These are phyloP conservation scores for Sphaerophoria taeniata DNA, from an alignment of 2,888 invertebrate genomes.

Conservation along the genomic window DNA sequence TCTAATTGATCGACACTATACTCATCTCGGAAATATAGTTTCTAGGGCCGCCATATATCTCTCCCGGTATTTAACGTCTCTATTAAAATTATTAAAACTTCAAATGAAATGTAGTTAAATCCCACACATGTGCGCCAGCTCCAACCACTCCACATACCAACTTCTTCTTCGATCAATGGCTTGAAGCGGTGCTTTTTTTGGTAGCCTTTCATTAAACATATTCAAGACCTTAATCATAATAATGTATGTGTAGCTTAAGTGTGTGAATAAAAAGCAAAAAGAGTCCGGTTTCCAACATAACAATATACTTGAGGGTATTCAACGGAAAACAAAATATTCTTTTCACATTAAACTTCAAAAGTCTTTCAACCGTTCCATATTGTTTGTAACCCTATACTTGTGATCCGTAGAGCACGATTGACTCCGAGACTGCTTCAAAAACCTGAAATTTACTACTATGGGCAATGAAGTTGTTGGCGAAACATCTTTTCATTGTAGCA, in stretches of 20 bases:
- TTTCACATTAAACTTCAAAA: constrained; percentile 1
- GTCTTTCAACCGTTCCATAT: neutral
- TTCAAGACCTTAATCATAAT: neutral
- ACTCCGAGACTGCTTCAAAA: neutral
- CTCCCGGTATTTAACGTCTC: neutral
- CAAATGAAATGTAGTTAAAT: neutral
- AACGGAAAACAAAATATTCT: neutral
- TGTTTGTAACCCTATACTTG: neutral
- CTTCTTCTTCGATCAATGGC: neutral
- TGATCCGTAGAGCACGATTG: neutral
- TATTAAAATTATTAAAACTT: too few species aligned
- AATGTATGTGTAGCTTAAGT: neutral
- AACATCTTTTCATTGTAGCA: constrained; percentile 1
- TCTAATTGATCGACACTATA: neutral
- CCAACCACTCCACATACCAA: neutral
- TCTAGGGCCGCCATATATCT: neutral
- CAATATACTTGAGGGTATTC: neutral
- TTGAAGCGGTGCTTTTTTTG: neutral
- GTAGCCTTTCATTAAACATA: neutral
- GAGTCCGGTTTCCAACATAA: neutral
- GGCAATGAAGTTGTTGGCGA: constrained; percentile 1
- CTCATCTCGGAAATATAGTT: neutral
- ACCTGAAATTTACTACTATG: constrained; percentile 6
- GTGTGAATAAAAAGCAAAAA: neutral
- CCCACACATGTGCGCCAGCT: neutral